These are phyloP conservation scores for Mixornis gularis DNA, from an alignment of 2,113 vertebrate species.

Conservation along the genomic window DNA sequence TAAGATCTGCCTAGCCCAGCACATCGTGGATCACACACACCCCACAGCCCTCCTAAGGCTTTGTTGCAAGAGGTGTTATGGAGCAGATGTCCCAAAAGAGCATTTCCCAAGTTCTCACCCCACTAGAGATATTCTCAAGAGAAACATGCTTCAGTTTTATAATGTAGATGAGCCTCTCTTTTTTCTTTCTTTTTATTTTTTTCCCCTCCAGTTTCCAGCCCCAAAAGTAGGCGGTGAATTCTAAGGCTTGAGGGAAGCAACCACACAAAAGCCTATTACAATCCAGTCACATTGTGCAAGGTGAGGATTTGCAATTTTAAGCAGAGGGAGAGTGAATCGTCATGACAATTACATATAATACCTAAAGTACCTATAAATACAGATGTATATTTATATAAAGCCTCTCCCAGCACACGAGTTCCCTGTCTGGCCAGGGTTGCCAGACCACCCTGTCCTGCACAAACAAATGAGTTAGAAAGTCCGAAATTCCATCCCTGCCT, in stretches of 20 bases:
- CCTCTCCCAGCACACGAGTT: slow-evolving; percentile 60
- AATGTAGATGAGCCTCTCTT: slow-evolving; percentile 48
- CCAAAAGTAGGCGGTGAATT: slow-evolving; percentile 30
- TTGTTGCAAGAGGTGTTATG: background rate
- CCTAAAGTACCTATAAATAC: slow-evolving; percentile 31
- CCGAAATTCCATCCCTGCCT: slow-evolving; percentile 75
- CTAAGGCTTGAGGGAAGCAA: slow-evolving; percentile 8
- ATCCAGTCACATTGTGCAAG: slow-evolving; percentile 29
- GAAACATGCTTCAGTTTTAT: slow-evolving; percentile 49
- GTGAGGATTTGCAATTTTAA: slow-evolving; percentile 68
- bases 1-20: background rate
- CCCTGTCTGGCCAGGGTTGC: slow-evolving; percentile 61
- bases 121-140: slow-evolving; percentile 22
- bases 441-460: slow-evolving; percentile 81
- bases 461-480: slow-evolving; percentile 83
- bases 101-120: slow-evolving; percentile 17
- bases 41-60: background rate
- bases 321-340: slow-evolving; percentile 13
- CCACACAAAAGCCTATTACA: slow-evolving; percentile 45
- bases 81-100: slow-evolving; percentile 41
- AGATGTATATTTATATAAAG: slow-evolving; percentile 34
- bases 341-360: background rate
- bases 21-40: fast-evolving
- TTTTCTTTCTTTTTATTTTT: background rate
- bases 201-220: background rate